These are phyloP conservation scores for Chrysogorgia sp. DNA, from an alignment of 92 coral and sea anemone species.

Conservation along the genomic window DNA sequence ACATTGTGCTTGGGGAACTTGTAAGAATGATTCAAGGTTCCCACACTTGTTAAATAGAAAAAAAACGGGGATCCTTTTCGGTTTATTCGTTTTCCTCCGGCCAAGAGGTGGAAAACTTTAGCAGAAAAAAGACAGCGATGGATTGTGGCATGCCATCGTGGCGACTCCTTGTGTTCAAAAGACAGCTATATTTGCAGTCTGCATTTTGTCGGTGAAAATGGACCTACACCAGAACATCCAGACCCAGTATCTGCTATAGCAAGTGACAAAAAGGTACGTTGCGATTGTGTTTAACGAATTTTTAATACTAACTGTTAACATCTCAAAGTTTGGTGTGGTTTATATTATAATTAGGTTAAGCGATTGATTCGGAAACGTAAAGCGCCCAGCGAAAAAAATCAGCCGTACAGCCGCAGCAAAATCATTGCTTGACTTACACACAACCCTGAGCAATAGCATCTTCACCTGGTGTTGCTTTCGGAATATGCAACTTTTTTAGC, in stretches of 20 bases:
- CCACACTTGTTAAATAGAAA: conserved; percentile 13
- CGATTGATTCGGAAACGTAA: too few relatives aligned
- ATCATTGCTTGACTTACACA: too few relatives aligned
- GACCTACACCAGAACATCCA: conserved; percentile 19
- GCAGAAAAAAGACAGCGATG: conserved; percentile 19
- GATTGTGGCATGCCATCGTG: conserved; percentile 26
- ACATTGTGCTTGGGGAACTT: conserved; percentile 21
- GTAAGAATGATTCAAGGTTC: conserved; percentile 26
- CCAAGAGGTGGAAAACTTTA: conserved; percentile 9
- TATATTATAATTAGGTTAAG: too few relatives aligned
- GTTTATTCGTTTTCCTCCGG: conserved; percentile 30
- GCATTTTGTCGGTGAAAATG: conserved; percentile 3
- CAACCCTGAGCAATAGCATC: background rate
- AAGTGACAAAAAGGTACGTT: conserved; percentile 4
- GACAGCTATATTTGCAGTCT: conserved; percentile 24
- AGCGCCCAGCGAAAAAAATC: too few relatives aligned
- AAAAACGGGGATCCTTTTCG: conserved; percentile 8
- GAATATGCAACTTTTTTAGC: background rate
- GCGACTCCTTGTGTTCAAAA: background rate
- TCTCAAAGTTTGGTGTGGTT: too few relatives aligned
- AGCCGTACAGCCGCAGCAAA: too few relatives aligned
- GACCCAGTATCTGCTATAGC: conserved; percentile 15
- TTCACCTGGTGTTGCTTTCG: background rate
- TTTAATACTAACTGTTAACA: too few relatives aligned
- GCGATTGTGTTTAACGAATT: background rate